Conservation (phyloP, 2,797 vertebrate genomes). For the Pseudochirops corinnae region DNA sequence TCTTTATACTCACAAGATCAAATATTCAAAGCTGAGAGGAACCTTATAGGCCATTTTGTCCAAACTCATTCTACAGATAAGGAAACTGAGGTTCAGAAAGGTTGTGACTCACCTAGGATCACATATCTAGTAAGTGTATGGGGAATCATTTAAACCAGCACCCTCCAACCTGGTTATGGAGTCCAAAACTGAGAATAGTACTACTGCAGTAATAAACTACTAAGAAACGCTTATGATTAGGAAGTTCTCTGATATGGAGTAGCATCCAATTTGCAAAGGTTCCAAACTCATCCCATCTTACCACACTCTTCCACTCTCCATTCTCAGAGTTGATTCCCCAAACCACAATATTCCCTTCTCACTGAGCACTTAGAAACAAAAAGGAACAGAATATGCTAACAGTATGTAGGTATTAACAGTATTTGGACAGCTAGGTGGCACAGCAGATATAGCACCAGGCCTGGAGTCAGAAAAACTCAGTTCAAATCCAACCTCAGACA, state of each 20-base stretch:
- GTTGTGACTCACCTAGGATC: not conserved
- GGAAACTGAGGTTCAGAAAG: not conserved
- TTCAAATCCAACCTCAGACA: not conserved
- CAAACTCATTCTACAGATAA: not conserved
- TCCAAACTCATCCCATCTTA: not conserved
- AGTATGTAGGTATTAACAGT: not conserved
- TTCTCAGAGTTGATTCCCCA: not conserved
- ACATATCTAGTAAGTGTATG: not conserved
- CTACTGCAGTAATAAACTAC: not conserved
- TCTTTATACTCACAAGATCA: not conserved
- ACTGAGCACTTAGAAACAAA: not conserved
- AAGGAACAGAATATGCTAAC: not conserved
- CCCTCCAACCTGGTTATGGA: not conserved
- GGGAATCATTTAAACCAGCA: not conserved
- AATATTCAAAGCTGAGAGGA: not conserved
- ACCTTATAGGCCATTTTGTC: not conserved
- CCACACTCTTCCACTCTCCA: no score
- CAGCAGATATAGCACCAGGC: not conserved
- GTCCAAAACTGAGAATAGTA: not conserved
- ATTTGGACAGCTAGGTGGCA: not conserved
- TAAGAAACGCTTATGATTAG: not conserved
- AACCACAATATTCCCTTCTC: not conserved
- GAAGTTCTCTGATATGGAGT: not conserved
- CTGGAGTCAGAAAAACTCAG: not conserved
- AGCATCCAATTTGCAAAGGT: not conserved